Evolutionary conservation across 2,888 invertebrate genomes (phyloP), one percentile per base, ranked within the genome.

Genomic region (Volucella bombylans): DNA sequence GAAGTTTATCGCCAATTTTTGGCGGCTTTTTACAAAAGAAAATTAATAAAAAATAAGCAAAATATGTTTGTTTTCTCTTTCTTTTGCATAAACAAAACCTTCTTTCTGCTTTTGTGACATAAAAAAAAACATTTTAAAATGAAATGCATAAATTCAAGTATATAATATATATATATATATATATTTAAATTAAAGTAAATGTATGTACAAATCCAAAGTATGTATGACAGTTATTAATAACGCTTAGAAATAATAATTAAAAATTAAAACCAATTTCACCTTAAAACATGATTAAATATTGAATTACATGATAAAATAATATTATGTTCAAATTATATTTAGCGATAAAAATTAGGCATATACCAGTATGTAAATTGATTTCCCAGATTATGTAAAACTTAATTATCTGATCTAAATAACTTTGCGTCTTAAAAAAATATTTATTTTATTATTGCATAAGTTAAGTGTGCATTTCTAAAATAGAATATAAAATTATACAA

Each of bases 1-100:
- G 64, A 57, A 71, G 57, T 52, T 76, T 81, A 52, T 85, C 81
- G 64, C 71, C 77, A 71, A 43, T 79, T 49, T 85, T 85, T 10
- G 67, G 77, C 45, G 85, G 81, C 85, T 85, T 85, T 65, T 69
- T 45, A 18, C 14, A 64, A 64, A 57, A 73, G 39, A 45, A 55
- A 73, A 55, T 47, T 23, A 38, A 61, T 11, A 64, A 52, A 69
- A 64, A 52, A 69, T 15, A 74, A 31, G 50, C 3, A 43, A 9
- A 39, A 0, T 50, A 39, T 67, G 52, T 72, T 15, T 57, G 11
- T 59, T 61, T 59, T 64, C 23, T 62, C 10, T 78, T 45, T 64
- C 11, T 54, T 12, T 64, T 14, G 23, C 43, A 12, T 52, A 18
- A 23, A 23, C 18, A 23, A n/a, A 52, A 54, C 31, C 68, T 72